Percentiles rank a stretch among this genome's conserved stretches.
These are phyloP conservation scores for Acrocephalus scirpaceus DNA, from an alignment of 2,797 vertebrate species.

Conservation along the genomic window DNA sequence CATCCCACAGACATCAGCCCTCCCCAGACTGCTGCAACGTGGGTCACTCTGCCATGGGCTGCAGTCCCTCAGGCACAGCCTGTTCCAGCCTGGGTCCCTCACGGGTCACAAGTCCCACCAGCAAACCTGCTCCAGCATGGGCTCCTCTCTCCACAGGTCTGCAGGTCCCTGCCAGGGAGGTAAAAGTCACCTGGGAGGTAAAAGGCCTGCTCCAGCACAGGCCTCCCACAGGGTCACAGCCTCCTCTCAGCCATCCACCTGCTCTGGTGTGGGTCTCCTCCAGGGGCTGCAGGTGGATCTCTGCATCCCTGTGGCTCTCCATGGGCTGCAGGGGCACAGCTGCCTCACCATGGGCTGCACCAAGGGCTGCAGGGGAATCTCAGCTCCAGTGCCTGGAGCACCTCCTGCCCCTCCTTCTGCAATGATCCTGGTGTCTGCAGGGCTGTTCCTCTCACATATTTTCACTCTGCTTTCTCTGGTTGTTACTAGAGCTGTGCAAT, in stretches of 20 bases:
- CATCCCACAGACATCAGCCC: not conserved
- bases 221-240: not conserved
- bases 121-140: not conserved
- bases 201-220: not conserved
- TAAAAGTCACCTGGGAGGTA: too few species aligned
- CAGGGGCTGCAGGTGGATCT: not conserved
- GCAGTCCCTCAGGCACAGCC: not conserved
- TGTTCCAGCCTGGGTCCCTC: not conserved
- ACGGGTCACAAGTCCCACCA: not conserved
- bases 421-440: not conserved
- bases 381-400: not conserved
- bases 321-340: not conserved
- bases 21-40: not conserved
- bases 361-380: not conserved
- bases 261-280: not conserved
- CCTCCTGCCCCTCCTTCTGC: not conserved
- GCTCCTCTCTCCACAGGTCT: not conserved
- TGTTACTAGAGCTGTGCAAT: not conserved
- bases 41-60: not conserved
- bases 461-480: not conserved
- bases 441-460: accelerated
- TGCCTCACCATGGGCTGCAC: not conserved
- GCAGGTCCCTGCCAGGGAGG: not conserved
- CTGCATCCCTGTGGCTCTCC: not conserved
- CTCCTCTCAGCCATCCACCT: not conserved